Evolutionary conservation across 1,140 invertebrate species (phyloP).

Genomic region (Drosophila punjabiensis): DNA sequence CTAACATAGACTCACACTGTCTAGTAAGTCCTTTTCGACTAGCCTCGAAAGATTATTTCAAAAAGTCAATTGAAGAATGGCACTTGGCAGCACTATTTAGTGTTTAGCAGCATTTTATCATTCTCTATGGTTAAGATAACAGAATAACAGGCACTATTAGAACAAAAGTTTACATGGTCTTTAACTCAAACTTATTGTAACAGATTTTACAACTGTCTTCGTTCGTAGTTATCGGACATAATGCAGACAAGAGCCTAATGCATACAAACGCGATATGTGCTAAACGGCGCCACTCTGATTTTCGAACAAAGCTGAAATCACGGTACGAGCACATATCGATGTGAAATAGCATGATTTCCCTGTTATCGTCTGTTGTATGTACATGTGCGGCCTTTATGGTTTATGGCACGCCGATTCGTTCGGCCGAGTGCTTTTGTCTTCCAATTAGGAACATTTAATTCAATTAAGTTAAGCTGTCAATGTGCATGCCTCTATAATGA

Average conservation of each 20-base stretch:
- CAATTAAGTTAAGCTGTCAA: conserved; percentile 61
- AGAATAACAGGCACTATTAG: neutral
- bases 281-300: neutral
- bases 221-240: neutral
- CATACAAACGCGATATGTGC: too few relatives aligned
- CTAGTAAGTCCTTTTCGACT: neutral
- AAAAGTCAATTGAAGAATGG: neutral
- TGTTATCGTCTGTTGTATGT: neutral
- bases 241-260: neutral
- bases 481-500: conserved; percentile 52
- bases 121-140: neutral
- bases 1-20: neutral
- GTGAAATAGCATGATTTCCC: conserved; percentile 7
- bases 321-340: neutral
- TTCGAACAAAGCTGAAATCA: conserved; percentile 1
- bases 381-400: conserved; percentile 7
- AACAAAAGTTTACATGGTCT: neutral
- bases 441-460: conserved; percentile 59
- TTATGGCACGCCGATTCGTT: conserved; percentile 17
- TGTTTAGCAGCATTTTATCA: neutral
- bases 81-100: neutral
- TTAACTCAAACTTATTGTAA: neutral
- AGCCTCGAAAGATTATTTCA: neutral
- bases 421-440: conserved; percentile 15
- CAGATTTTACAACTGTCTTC: neutral